These are phyloP conservation scores for Chymomyza costata DNA, from an alignment of 1,140 invertebrate genomes.

Conservation along the genomic window DNA sequence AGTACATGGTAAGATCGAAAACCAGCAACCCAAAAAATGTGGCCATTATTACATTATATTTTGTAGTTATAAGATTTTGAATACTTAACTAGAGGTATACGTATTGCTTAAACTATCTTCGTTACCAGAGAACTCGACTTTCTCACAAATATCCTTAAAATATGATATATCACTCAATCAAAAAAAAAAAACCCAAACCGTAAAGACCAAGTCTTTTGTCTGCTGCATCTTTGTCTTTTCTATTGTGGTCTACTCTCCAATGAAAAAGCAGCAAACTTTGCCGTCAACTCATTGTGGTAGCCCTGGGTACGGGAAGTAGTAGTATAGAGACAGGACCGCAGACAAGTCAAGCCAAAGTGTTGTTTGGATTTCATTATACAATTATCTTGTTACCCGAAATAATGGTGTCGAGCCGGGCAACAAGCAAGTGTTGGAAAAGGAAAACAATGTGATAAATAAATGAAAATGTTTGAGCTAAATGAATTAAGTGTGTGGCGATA, in stretches of 20 bases:
- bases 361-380: conserved; percentile 73
- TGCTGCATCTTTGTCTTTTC: conserved; percentile 52
- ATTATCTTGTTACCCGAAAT: conserved; percentile 73
- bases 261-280: conserved; percentile 56
- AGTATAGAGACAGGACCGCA: too few species aligned
- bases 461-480: conserved; percentile 73
- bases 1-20: too few species aligned
- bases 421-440: conserved; percentile 45
- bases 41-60: too few species aligned
- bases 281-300: conserved; percentile 63
- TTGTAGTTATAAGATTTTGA: too few species aligned
- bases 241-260: conserved; percentile 22
- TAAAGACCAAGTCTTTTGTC: conserved; percentile 5
- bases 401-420: conserved; percentile 70
- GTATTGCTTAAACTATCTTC: too few species aligned
- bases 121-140: too few species aligned
- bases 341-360: conserved; percentile 56
- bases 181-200: conserved; percentile 2
- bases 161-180: conserved; percentile 65
- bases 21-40: too few species aligned
- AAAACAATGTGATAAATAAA: conserved; percentile 70
- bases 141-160: too few species aligned
- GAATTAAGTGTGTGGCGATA: conserved; percentile 66
- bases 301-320: too few species aligned
- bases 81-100: too few species aligned